Base-by-base conservation (phyloP, 1,140 invertebrate genomes). In the Ips nitidus region DNA sequence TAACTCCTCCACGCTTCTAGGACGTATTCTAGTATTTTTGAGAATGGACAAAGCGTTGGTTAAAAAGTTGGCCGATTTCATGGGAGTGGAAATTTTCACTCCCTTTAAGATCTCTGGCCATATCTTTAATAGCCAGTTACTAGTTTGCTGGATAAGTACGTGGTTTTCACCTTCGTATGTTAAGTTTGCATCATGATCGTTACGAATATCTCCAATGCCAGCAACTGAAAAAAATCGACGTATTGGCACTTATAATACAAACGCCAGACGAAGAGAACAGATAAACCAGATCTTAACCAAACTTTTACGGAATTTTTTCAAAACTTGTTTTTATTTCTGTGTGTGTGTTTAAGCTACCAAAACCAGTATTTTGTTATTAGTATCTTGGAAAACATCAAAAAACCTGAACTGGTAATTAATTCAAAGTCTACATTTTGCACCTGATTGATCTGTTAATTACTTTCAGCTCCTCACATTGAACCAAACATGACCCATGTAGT, bases 121-220 rank as follows among this genome's bases (percentile, higher is more conserved):
- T 75, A 91, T 85, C 43, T 85, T 85, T 41, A 95, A 76, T 52
- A 96, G 82, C 90, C 91, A 94, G 80, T 98, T 98, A 78, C 91
- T 94, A 0, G 94, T 89, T 85, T 98, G 97, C 79, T 98, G 96
- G 5, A 95, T 87, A 3, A 98, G 83, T 50, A 98, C 94, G 81
- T 96, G 96, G 82, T 97, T 97, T 81, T 98, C 96, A 3, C 96
- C 97, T 83, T 98, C 96, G 76, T 97, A 98, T 0, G 95, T 98
- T 72, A 91, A 91, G 73, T 93, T 94, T 0, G 94, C 91, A 83
- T 98, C 96, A 81, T 97, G 90, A 80, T 96, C 91, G 81, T 90
- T 89, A 64, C 94, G 86, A 55, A 97, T 81, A 69, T 92, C 88
- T n/a, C 92, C 91, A 52, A 97, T 82, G 73, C 93, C 86, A 66